Evolutionary conservation across 2,113 vertebrate species (phyloP).

Genomic region (Etheostoma spectabile): DNA sequence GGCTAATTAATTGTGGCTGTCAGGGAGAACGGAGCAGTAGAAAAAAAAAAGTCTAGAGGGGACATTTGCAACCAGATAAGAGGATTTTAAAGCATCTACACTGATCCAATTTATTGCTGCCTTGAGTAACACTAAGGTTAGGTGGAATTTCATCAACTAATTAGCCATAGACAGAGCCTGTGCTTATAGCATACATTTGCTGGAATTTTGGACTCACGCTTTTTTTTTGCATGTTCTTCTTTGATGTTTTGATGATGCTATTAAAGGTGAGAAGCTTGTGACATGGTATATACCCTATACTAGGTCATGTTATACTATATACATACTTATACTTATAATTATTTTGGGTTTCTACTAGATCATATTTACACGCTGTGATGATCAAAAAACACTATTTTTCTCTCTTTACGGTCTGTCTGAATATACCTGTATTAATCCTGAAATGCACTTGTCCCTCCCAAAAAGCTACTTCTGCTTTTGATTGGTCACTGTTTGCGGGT

Average conservation of each 20-base stretch:
- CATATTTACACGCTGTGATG: no score
- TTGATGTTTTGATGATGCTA: slow-evolving; percentile 1
- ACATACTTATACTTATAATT: no score
- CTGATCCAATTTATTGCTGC: slow-evolving; percentile 68
- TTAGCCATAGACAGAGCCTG: slow-evolving; percentile 34
- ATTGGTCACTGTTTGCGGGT: no score
- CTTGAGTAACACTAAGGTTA: slow-evolving; percentile 44
- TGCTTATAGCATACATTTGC: background rate
- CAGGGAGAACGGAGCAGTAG: slow-evolving; percentile 23
- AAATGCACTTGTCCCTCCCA: no score
- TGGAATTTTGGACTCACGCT: background rate
- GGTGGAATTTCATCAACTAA: slow-evolving; percentile 59
- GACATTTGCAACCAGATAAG: slow-evolving; percentile 65
- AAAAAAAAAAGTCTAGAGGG: slow-evolving; percentile 45
- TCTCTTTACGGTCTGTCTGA: no score
- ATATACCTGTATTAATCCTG: no score
- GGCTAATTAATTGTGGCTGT: slow-evolving; percentile 45
- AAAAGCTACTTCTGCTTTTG: no score
- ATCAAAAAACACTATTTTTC: no score
- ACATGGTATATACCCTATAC: background rate
- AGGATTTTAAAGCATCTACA: slow-evolving; percentile 67
- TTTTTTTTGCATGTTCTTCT: background rate
- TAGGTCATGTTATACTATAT: no score
- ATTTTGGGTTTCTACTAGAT: no score
- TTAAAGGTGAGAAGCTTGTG: background rate